Percentiles rank a stretch among this genome's conserved stretches.
These are phyloP conservation scores for Sorex maritimensis DNA, from an alignment of 2,797 vertebrate genomes.

Conservation along the genomic window DNA sequence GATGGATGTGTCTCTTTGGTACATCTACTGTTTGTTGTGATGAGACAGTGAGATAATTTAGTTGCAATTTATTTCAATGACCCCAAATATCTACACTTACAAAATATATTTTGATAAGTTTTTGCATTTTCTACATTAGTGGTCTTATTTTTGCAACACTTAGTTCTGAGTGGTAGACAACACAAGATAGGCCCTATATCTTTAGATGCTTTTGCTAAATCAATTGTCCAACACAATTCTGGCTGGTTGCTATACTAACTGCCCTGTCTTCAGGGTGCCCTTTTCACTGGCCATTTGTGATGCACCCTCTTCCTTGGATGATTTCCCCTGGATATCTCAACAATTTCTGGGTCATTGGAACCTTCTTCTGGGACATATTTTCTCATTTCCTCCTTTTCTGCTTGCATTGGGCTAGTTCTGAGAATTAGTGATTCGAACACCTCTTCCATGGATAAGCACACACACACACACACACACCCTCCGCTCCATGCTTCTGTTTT, in stretches of 20 bases:
- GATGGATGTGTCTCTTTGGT: neutral
- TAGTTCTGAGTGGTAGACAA: neutral
- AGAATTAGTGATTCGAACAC: neutral
- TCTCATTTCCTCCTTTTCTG: neutral
- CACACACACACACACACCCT: too few species aligned
- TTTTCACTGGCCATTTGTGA: neutral
- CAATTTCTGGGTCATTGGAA: neutral
- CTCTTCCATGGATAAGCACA: neutral
- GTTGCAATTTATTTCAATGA: neutral
- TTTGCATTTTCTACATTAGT: conserved; percentile 15
- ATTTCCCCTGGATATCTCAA: neutral
- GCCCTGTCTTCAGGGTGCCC: too few species aligned
- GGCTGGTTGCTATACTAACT: neutral
- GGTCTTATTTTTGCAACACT: neutral
- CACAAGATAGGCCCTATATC: neutral
- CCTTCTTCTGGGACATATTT: neutral
- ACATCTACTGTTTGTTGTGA: neutral
- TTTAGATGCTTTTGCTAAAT: too few species aligned
- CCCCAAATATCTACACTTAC: neutral
- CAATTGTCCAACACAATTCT: neutral
- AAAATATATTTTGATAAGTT: neutral
- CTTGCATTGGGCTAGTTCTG: neutral
- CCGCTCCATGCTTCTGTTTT: too few species aligned
- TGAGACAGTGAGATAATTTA: neutral
- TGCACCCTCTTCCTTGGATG: neutral